Base-by-base conservation (phyloP, 2,113 vertebrate genomes). In the Vombatus ursinus region DNA sequence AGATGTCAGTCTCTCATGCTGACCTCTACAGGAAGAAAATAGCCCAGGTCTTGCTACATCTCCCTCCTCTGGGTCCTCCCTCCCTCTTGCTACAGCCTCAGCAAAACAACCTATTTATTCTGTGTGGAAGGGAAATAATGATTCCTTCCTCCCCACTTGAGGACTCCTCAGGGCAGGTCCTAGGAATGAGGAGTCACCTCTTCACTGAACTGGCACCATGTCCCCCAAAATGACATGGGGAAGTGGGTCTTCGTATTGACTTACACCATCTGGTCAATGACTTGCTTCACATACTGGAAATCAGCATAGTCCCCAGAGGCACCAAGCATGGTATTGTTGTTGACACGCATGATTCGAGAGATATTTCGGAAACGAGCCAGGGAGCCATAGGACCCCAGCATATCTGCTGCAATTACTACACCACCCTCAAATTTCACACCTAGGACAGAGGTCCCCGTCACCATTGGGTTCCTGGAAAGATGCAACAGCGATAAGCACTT, bases 221-320 rank as follows among this genome's bases (percentile, higher is more conserved):
- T 50, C 22, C 44, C 28, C 23, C 47, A 28, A 31, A 50, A 90
- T 31, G 90, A 19, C 3, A 0, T 25, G 26, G 10, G 25, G 25
- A 28, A 48, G 9, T 5, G 90, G 90, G 48, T 19, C 61, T n/a
- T 22, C 68, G 44, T 84, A 8, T 84, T 10, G 49, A 98, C 99
- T 99, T 99, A 99, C 99, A 99, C 99, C 99, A 99, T 99, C 99
- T 99, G 99, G 61, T 99, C 99, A 7, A 99, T 99, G 97, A 99
- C 97, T 95, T 99, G 99, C 52, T 99, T 99, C 77, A 99, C 98
- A 95, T 99, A 99, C 98, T 99, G 99, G 98, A 99, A 99, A 94
- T 99, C 99, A 0, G 99, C 99, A 0, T 99, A 99, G 98, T 99
- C 99, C 0, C 99, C 99, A 0, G 99, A 99, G 0, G 99, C 99